These are phyloP conservation scores for Dissostichus mawsoni DNA, from an alignment of 2,113 vertebrate species.

Conservation along the genomic window DNA sequence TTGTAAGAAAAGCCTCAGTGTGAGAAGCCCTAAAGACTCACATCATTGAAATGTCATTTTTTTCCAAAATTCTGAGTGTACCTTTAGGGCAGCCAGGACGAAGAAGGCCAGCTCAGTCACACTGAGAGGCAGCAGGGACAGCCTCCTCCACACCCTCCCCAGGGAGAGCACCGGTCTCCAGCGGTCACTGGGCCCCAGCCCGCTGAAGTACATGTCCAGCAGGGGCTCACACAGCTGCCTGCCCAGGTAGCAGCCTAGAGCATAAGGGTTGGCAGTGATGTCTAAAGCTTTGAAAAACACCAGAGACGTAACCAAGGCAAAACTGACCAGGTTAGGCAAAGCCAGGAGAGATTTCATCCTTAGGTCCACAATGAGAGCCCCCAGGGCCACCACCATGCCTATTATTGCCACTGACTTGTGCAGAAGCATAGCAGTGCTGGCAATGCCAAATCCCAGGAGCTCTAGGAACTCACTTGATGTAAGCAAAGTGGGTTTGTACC, in stretches of 20 bases:
- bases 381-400: conserved; percentile 89
- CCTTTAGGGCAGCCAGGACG: conserved; percentile 92
- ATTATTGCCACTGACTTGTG: conserved; percentile 90
- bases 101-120: conserved; percentile 90
- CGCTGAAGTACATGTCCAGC: conserved; percentile 95
- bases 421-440: conserved; percentile 93
- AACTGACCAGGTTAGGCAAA: conserved; percentile 90
- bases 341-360: conserved; percentile 97
- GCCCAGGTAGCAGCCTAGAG: conserved; percentile 94
- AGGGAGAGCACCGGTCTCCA: conserved; percentile 94
- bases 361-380: conserved; percentile 92
- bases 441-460: conserved; percentile 94
- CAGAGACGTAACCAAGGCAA: conserved; percentile 86
- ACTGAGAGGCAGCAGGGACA: conserved; percentile 90
- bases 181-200: conserved; percentile 91
- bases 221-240: conserved; percentile 93
- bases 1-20: not conserved
- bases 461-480: conserved; percentile 92
- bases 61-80: conserved; percentile 38
- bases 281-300: conserved; percentile 92
- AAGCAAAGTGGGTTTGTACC: conserved; percentile 88
- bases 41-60: conserved; percentile 21
- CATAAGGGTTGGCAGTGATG: conserved; percentile 90
- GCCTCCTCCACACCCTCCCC: conserved; percentile 89
- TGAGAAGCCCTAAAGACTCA: not conserved